Evolutionary conservation across 2,113 vertebrate species (phyloP).

Genomic region (Anoura caudifer): DNA sequence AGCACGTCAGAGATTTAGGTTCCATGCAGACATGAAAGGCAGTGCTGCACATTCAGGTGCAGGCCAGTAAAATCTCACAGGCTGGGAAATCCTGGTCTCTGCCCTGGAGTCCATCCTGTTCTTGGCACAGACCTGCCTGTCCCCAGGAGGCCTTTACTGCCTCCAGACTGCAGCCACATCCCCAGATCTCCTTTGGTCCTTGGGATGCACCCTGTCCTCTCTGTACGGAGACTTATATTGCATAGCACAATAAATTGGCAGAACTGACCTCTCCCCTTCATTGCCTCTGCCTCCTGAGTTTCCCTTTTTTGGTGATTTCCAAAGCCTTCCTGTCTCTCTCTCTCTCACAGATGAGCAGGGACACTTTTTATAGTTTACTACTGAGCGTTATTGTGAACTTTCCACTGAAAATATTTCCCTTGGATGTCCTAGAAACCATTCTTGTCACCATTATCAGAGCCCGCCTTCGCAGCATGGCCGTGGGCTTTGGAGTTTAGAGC

Average conservation of each 20-base stretch:
- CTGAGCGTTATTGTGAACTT: background rate
- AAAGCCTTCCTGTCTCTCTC: background rate
- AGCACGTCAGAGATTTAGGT: background rate
- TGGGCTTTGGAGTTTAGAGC: background rate
- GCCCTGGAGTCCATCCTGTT: background rate
- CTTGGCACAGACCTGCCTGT: background rate
- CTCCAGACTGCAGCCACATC: background rate
- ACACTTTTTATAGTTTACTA: background rate
- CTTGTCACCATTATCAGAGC: background rate
- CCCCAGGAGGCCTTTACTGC: background rate
- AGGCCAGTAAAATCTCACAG: background rate
- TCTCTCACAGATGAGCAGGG: background rate
- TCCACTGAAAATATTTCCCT: constrained; percentile 2
- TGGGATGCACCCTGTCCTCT: background rate
- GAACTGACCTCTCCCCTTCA: background rate
- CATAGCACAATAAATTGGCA: background rate
- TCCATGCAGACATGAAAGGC: background rate
- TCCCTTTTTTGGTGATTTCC: background rate
- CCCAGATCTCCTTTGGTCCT: background rate
- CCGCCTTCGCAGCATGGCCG: background rate
- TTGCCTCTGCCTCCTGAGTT: background rate
- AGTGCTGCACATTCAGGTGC: background rate
- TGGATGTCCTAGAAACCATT: background rate
- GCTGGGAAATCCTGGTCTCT: background rate
- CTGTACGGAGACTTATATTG: background rate